phyloP scores from a whole-genome alignment of 2,113 vertebrate species.

The Melospiza georgiana region DNA sequence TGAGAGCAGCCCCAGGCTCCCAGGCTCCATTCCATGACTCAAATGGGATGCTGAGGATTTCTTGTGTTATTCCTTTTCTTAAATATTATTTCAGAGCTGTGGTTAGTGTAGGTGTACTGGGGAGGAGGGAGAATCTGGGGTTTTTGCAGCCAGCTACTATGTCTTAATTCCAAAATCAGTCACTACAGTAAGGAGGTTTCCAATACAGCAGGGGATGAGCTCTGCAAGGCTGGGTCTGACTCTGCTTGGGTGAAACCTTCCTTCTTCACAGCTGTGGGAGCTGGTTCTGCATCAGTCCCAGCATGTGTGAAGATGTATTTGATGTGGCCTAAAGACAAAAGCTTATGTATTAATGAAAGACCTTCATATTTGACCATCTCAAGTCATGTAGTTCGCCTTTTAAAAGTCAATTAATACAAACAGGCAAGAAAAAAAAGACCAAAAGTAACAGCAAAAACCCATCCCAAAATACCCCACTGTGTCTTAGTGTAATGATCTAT shows the following conservation, averaged over 20 bases:
- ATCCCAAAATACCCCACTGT: neutral
- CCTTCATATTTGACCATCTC: neutral
- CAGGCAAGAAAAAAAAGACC: neutral
- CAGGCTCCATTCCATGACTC: conserved; percentile 33
- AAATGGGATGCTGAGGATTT: conserved; percentile 40
- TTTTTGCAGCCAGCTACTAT: neutral
- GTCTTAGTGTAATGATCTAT: neutral
- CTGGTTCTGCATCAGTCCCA: neutral
- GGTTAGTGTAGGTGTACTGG: conserved; percentile 38
- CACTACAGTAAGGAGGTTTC: neutral
- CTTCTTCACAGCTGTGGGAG: neutral
- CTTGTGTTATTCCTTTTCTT: conserved; percentile 8
- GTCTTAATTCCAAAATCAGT: neutral
- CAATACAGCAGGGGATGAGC: neutral
- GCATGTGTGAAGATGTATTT: neutral
- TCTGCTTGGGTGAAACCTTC: neutral
- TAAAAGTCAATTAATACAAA: neutral
- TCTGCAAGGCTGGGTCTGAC: neutral
- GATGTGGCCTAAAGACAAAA: neutral
- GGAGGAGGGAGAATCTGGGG: neutral
- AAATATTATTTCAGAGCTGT: conserved; percentile 41
- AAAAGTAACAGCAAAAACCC: neutral
- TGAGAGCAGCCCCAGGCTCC: conserved; percentile 1
- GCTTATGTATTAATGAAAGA: neutral
- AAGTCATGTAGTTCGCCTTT: neutral